These are phyloP conservation scores for Carcharodon carcharias DNA, from an alignment of 2,797 vertebrate species.

Conservation along the genomic window DNA sequence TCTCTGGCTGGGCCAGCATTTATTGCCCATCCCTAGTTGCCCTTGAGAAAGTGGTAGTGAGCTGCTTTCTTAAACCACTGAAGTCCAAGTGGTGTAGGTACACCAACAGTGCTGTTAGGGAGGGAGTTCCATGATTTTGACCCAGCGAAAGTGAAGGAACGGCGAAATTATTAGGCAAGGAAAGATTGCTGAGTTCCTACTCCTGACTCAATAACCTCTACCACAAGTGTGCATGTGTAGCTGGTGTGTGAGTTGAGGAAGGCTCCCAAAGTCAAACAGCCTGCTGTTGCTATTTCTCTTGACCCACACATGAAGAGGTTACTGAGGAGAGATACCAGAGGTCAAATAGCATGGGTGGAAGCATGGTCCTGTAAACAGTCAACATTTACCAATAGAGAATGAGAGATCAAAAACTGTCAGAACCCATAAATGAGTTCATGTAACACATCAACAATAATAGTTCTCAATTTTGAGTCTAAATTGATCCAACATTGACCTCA, in stretches of 20 bases:
- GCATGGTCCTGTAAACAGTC: background rate
- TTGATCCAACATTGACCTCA: background rate
- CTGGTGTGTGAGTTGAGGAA: background rate
- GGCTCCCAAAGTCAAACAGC: background rate
- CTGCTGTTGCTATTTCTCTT: background rate
- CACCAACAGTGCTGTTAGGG: too few relatives aligned
- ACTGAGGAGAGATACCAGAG: background rate
- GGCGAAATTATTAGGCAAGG: too few relatives aligned
- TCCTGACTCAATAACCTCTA: background rate
- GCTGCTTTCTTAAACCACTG: too few relatives aligned
- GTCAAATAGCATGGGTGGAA: too few relatives aligned
- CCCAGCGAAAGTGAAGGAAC: too few relatives aligned
- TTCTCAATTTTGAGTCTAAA: background rate
- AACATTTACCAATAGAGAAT: background rate
- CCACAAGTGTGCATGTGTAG: background rate
- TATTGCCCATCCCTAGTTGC: too few relatives aligned
- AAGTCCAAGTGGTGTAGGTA: too few relatives aligned
- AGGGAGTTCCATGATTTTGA: too few relatives aligned
- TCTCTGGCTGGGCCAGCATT: too few relatives aligned
- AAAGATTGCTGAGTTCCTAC: background rate
- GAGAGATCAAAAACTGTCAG: background rate
- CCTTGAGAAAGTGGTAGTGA: too few relatives aligned
- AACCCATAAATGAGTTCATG: background rate
- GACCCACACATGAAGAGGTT: background rate
- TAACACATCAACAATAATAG: background rate